Evolutionary conservation across 2,888 invertebrate species (phyloP), one percentile per base, ranked within the genome.

Genomic region (Antitype chi): DNA sequence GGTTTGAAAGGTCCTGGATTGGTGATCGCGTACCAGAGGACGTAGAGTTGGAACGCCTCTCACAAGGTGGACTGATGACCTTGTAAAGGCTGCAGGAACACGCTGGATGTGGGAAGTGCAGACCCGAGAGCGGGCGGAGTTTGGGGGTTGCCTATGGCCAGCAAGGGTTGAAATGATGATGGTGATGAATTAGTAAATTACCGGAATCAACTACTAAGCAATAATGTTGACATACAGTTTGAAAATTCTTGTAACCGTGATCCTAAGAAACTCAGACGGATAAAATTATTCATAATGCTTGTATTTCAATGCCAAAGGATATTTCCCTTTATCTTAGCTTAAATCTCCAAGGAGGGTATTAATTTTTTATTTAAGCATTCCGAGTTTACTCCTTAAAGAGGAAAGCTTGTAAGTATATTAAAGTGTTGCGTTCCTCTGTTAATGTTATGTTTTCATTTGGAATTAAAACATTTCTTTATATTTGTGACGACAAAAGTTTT

Each of bases 301-400:
- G 32, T 70, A 55, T 74, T 70, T 84, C 67, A 74, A 63, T 47
- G 53, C n/a, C 20, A 67, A 63, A 53, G 47, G 17, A 59, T 38
- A 49, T 71, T 74, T 74, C 60, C 67, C 11, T 62, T 49, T 52
- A 17, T 28, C 9, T 59, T n/a, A n/a, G 28, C 32, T 64, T 49
- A 52, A 83, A 49, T 82, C 66, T 52, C 53, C 0, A n/a, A 79
- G 71, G 67, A 62, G 59, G 5, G 38, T 53, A 52, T 53, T 72
- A 74, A 70, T 84, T 67, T 59, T 70, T 73, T 63, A 80, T 64
- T 82, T 70, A 75, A 70, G 28, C 53, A 52, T 78, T 63, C 32
- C 6, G 17, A 79, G 72, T 63, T 72, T n/a, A 69, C 62, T 71
- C n/a, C 74, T 74, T 55, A 74, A 78, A 78, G 60, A 55, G 32